Conservation (phyloP, 2,888 invertebrate genomes). For the Rotaria macrura region DNA sequence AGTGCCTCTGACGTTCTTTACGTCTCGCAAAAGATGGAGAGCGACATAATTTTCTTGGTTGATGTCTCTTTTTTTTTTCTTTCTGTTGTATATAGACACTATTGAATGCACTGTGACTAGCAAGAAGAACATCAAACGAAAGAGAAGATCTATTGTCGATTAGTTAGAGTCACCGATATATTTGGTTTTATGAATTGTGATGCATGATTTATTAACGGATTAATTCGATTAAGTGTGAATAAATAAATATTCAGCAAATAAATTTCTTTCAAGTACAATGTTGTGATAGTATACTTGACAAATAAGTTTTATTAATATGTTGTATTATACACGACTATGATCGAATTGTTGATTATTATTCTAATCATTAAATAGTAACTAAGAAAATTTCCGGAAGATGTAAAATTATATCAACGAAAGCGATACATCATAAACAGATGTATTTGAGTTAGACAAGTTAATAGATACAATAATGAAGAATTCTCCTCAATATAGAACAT, state of each 20-base stretch:
- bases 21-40: background rate
- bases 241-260: background rate
- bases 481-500: background rate
- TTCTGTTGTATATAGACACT: background rate
- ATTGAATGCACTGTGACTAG: background rate
- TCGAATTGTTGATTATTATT: background rate
- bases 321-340: too few relatives aligned
- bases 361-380: background rate
- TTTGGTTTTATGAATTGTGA: background rate
- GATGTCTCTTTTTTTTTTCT: background rate
- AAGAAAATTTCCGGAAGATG: too few relatives aligned
- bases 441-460: background rate
- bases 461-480: background rate
- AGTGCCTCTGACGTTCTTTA: background rate
- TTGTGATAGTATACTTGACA: background rate
- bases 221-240: background rate
- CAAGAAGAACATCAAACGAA: background rate
- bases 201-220: background rate
- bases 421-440: too few relatives aligned
- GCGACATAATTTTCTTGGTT: background rate
- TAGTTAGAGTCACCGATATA: background rate
- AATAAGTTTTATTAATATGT: background rate
- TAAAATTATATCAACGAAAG: too few relatives aligned
- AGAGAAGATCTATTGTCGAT: background rate
- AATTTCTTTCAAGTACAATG: background rate